phyloP scores from a whole-genome alignment of 2,113 vertebrate genomes.

The Orcinus orca region DNA sequence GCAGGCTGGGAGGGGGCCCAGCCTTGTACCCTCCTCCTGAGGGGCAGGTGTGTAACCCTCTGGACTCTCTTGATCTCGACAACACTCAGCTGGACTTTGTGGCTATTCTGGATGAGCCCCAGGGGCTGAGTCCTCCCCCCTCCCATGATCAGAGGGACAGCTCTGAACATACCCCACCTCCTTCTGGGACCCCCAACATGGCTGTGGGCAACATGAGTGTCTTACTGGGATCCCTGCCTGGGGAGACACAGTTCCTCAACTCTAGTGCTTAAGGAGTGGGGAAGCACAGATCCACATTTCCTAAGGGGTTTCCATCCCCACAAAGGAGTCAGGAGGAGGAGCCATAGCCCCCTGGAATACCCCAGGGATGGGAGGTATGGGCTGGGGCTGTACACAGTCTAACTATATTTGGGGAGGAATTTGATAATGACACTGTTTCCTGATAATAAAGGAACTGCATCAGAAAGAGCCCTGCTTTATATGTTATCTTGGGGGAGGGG shows the following conservation, averaged over 20 bases:
- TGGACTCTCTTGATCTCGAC: conserved; percentile 96
- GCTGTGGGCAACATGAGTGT: conserved; percentile 97
- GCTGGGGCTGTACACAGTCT: conserved; percentile 46
- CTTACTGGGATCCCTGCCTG: conserved; percentile 93
- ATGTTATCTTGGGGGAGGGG: neutral
- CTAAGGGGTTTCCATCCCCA: neutral
- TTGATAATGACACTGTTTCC: conserved; percentile 72
- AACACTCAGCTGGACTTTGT: conserved; percentile 97
- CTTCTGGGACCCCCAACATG: conserved; percentile 92
- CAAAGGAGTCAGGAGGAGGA: neutral
- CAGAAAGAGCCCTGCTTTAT: conserved; percentile 19
- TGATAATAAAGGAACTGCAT: conserved; percentile 76
- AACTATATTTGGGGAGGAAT: conserved; percentile 19
- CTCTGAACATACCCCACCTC: conserved; percentile 83
- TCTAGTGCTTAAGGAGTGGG: conserved; percentile 62
- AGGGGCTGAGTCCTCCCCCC: conserved; percentile 81
- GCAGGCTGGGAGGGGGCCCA: conserved; percentile 81
- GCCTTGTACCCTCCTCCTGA: conserved; percentile 84
- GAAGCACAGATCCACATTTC: neutral
- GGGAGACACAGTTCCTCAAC: conserved; percentile 96
- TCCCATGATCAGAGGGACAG: conserved; percentile 79
- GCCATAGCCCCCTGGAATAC: neutral
- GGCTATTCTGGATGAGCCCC: conserved; percentile 95
- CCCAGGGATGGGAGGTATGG: neutral
- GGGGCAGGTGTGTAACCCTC: conserved; percentile 89